These are phyloP conservation scores for Lasioglossum figueresi DNA, from an alignment of 2,888 invertebrate genomes.

Conservation along the genomic window DNA sequence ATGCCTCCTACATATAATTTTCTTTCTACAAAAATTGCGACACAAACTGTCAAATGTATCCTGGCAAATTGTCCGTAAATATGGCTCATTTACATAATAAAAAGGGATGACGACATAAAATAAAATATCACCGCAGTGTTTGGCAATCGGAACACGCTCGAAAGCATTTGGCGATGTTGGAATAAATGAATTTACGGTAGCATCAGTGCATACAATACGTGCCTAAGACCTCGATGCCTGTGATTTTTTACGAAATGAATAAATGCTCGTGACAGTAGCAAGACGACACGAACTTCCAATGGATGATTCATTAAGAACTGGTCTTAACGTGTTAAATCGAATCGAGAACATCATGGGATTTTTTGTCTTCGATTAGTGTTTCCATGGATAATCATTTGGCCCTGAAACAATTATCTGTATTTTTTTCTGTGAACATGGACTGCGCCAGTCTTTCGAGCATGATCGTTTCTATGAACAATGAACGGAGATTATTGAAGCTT, in stretches of 20 bases:
- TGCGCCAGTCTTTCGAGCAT: constrained; percentile 51
- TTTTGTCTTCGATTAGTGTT: not conserved
- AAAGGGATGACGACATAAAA: not conserved
- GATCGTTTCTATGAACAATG: constrained; percentile 34
- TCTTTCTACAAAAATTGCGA: not conserved
- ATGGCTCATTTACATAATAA: not conserved
- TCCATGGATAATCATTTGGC: not conserved
- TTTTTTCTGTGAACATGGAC: not conserved
- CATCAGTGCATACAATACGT: constrained; percentile 34
- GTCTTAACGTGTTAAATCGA: not conserved
- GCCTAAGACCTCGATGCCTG: constrained; percentile 57
- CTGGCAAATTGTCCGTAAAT: not conserved
- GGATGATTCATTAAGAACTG: not conserved
- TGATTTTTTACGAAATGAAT: constrained; percentile 42
- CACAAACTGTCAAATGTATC: not conserved
- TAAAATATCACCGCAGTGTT: constrained; percentile 28
- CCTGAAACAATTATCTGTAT: not conserved
- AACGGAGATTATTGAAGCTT: not conserved
- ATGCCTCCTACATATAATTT: not conserved
- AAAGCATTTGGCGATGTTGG: constrained; percentile 42
- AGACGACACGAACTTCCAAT: constrained; percentile 4
- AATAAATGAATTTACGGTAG: not conserved
- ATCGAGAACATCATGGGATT: not conserved
- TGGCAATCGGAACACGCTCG: constrained; percentile 46
- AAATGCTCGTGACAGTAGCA: constrained; percentile 24